These are phyloP conservation scores for Artibeus lituratus DNA, from an alignment of 2,797 vertebrate species.

Conservation along the genomic window DNA sequence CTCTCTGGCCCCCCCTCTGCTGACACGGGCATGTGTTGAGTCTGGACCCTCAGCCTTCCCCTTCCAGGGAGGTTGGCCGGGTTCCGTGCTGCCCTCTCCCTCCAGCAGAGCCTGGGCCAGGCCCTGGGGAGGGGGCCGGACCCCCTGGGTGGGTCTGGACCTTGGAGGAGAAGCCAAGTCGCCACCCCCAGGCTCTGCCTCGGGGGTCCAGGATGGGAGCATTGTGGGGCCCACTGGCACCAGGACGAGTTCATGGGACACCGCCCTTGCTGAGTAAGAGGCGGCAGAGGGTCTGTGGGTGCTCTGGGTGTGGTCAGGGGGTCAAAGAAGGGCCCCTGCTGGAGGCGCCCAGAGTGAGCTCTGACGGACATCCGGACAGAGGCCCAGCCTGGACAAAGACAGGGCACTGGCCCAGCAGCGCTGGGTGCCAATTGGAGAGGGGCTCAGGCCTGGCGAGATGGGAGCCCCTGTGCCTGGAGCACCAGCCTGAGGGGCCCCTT, in stretches of 20 bases:
- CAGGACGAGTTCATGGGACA: fast-evolving
- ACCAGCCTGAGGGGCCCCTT: background rate
- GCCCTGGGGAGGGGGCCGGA: background rate
- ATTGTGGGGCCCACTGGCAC: too few relatives aligned
- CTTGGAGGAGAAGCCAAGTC: background rate
- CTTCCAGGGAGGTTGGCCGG: fast-evolving
- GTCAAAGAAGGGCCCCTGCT: background rate
- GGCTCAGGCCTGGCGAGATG: background rate
- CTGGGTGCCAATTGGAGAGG: fast-evolving
- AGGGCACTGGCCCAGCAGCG: fast-evolving
- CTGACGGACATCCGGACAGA: fast-evolving
- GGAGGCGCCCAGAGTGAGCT: background rate
- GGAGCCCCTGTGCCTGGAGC: fast-evolving
- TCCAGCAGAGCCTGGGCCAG: background rate
- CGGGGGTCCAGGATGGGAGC: background rate
- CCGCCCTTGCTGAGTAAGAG: background rate
- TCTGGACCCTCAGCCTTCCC: background rate
- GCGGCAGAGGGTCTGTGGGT: fast-evolving
- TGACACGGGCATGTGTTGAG: background rate
- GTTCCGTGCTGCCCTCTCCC: background rate
- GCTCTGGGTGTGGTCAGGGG: background rate
- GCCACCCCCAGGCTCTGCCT: background rate
- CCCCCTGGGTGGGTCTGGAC: background rate
- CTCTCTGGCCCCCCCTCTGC: background rate
- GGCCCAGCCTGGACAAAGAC: fast-evolving